Percentiles rank a stretch among this genome's conserved stretches.
phyloP scores from a whole-genome alignment of 2,113 vertebrate species.

The Noturus placidus region DNA sequence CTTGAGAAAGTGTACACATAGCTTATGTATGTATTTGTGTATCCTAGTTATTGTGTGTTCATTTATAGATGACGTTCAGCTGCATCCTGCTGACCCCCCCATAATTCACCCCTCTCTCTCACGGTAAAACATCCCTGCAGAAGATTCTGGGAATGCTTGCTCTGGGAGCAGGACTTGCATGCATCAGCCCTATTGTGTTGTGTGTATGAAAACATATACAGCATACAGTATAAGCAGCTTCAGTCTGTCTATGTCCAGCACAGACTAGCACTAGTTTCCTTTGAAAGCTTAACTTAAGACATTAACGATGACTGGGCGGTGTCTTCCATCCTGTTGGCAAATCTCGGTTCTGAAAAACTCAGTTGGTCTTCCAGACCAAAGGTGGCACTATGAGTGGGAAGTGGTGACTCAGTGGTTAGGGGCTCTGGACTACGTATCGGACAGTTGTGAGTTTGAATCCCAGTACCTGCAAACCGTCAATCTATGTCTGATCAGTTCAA shows the following conservation, averaged over 20 bases:
- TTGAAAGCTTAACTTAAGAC: neutral
- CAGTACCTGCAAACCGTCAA: neutral
- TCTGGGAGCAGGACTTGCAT: constrained; percentile 43
- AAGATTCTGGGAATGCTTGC: constrained; percentile 59
- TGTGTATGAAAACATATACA: constrained; percentile 29
- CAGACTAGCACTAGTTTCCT: constrained; percentile 13
- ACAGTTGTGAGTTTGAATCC: neutral
- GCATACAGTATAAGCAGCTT: constrained; percentile 36
- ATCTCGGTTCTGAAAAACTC: neutral
- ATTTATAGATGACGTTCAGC: constrained; percentile 63
- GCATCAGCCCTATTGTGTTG: constrained; percentile 48
- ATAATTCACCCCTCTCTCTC: constrained; percentile 42
- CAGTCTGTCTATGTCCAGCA: constrained; percentile 25
- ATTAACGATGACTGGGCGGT: neutral
- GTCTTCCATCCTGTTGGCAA: neutral
- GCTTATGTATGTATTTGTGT: neutral
- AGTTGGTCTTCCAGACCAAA: neutral
- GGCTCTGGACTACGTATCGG: neutral
- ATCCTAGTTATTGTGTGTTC: constrained; percentile 49
- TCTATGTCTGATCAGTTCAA: neutral
- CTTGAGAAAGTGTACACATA: constrained; percentile 29
- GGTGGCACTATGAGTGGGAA: neutral
- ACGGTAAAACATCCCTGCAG: constrained; percentile 47
- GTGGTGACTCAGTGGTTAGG: neutral
- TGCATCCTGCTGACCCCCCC: constrained; percentile 62